These are phyloP conservation scores for Paraescarpia echinospica DNA, from an alignment of 1,140 invertebrate species.

Conservation along the genomic window DNA sequence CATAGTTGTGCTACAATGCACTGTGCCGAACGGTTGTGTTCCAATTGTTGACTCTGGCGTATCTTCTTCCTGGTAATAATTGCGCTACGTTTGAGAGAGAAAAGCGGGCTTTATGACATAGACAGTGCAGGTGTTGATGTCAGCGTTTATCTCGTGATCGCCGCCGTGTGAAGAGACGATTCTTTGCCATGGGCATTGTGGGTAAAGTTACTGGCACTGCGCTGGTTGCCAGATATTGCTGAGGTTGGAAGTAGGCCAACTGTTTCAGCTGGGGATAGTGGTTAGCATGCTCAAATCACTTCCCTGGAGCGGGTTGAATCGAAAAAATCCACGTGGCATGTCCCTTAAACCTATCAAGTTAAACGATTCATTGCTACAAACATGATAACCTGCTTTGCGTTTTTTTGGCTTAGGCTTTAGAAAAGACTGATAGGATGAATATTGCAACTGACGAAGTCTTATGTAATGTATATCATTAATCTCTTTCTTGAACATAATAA, in stretches of 20 bases:
- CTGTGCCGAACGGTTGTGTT: not conserved
- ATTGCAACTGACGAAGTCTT: no score
- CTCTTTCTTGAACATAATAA: no score
- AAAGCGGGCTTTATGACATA: not conserved
- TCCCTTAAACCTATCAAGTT: no score
- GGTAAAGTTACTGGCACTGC: not conserved
- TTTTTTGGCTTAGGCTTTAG: no score
- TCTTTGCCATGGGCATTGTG: not conserved
- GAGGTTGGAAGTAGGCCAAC: not conserved
- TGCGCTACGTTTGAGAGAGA: not conserved
- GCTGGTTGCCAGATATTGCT: not conserved
- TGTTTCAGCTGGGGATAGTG: not conserved
- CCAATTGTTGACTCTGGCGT: not conserved
- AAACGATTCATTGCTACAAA: no score
- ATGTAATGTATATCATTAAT: no score
- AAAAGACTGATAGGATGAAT: no score
- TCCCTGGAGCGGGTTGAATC: not conserved
- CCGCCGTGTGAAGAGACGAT: not conserved
- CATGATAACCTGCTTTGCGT: no score
- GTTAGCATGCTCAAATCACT: not conserved
- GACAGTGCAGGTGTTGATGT: not conserved
- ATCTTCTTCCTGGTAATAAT: not conserved
- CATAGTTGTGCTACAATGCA: not conserved
- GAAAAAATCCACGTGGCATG: not conserved
- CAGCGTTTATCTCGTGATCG: not conserved